Evolutionary conservation across 2,797 vertebrate genomes (phyloP), one percentile per base, ranked within the genome.

Genomic region (Aldrovandia affinis): DNA sequence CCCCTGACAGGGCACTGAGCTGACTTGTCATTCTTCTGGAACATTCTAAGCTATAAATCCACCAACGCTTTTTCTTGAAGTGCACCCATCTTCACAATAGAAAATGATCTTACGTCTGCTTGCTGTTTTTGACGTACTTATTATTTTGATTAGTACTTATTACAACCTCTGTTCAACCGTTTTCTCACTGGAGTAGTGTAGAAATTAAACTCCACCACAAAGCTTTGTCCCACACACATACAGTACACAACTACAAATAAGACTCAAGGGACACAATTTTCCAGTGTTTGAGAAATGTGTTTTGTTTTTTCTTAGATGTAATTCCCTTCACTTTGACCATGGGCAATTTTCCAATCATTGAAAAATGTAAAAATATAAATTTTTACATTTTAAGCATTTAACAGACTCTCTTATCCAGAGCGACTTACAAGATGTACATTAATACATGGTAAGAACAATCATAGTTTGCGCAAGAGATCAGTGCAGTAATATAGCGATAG

Each of bases 1-100:
- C 83, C 78, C 54, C 84, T 87, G 59, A 88, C 83, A 61, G 84
- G 83, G 81, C 84, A 84, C 73, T 15, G 52, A 86, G 86, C 86
- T 84, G 84, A 81, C 85, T 61, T 61, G 78, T 63, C 79, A 18
- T 87, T 88, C 83, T 82, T 83, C 86, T 81, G 65, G 47, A 86
- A 86, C 81, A 83, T 89, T 89, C 82, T 80, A 80, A 33, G 47
- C 2, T 1, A 44, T 88, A 84, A 86, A 70, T 42, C 54, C 55
- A 47, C 15, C 55, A 44, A 73, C 18, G 36, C 25, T 25, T 7
- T 85, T 84, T 73, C 59, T 81, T 73, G 50, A 84, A 39, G 70
- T 25, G 9, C 9, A 8, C n/a, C 70, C 39, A 47, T 75, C 70
- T 75, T 75, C 22, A 14, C 36, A 47, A 81, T 1, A 28, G 36